phyloP scores from a whole-genome alignment of 2,888 invertebrate genomes.

The Agriotes lineatus region DNA sequence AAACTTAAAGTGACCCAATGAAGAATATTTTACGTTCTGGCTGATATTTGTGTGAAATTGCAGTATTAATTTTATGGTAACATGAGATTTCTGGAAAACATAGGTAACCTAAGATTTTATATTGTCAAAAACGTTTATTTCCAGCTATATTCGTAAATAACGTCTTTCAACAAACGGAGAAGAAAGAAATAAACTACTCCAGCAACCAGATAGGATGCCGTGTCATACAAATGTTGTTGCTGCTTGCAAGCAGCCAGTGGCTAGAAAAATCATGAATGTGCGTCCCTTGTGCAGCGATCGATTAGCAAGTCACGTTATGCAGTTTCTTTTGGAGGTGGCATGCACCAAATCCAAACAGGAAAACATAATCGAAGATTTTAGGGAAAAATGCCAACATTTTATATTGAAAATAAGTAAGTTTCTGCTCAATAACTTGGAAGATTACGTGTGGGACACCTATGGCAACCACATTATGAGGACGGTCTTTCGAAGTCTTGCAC shows the following conservation, averaged over 20 bases:
- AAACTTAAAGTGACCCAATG: no score
- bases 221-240: constrained; percentile 81
- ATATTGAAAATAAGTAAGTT: constrained; percentile 81
- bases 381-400: constrained; percentile 73
- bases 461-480: constrained; percentile 83
- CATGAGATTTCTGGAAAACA: no score
- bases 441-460: constrained; percentile 83
- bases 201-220: constrained; percentile 86
- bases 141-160: constrained; percentile 79
- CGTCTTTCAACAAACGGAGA: constrained; percentile 79
- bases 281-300: constrained; percentile 80
- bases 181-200: constrained; percentile 78
- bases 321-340: constrained; percentile 74
- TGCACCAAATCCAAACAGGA: constrained; percentile 68
- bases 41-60: no score
- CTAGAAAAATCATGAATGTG: constrained; percentile 76
- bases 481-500: constrained; percentile 77
- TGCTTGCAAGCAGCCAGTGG: constrained; percentile 74
- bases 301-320: constrained; percentile 84
- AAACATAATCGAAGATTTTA: constrained; percentile 47
- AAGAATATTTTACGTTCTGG: no score
- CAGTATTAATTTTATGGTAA: no score
- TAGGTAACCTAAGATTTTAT: neutral
- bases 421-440: constrained; percentile 86
- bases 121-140: constrained; percentile 56